A percentile compares a stretch with the other conserved stretches of the same genome.
These are phyloP conservation scores for Sarcoramphus papa DNA, from an alignment of 2,797 vertebrate genomes.

Conservation along the genomic window DNA sequence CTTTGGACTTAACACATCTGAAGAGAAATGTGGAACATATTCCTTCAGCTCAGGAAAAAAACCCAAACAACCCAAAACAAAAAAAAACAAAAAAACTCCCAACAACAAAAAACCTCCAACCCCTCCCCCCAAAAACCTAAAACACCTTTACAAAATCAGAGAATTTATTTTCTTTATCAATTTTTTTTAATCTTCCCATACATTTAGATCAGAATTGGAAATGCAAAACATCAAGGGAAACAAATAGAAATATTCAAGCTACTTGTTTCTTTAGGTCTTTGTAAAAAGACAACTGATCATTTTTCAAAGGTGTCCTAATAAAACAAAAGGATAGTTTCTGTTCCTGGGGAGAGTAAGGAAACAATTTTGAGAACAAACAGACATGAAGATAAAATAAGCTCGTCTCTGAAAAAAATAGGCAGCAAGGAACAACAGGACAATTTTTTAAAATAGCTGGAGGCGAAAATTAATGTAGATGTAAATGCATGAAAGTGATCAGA, in stretches of 20 bases:
- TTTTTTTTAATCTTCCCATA: neutral
- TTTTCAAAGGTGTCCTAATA: neutral
- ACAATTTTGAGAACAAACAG: neutral
- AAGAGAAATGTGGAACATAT: neutral
- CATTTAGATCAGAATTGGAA: neutral
- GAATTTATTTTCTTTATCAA: neutral
- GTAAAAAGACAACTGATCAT: neutral
- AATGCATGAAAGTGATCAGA: neutral
- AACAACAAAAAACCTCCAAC: fast-evolving
- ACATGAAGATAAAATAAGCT: neutral
- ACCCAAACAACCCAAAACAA: fast-evolving
- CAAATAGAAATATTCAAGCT: neutral
- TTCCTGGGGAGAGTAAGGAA: neutral
- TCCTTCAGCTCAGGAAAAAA: neutral
- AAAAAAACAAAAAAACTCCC: neutral
- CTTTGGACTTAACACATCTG: neutral
- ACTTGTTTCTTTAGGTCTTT: neutral
- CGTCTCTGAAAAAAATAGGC: neutral
- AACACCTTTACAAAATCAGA: neutral
- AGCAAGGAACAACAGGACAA: neutral
- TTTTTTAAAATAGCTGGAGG: neutral
- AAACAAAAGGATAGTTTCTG: neutral
- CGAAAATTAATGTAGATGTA: neutral
- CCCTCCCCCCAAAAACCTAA: neutral
- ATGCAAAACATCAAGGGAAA: neutral